Evolutionary conservation across 2,797 vertebrate genomes (phyloP).

Genomic region (Labeo calbasu): DNA sequence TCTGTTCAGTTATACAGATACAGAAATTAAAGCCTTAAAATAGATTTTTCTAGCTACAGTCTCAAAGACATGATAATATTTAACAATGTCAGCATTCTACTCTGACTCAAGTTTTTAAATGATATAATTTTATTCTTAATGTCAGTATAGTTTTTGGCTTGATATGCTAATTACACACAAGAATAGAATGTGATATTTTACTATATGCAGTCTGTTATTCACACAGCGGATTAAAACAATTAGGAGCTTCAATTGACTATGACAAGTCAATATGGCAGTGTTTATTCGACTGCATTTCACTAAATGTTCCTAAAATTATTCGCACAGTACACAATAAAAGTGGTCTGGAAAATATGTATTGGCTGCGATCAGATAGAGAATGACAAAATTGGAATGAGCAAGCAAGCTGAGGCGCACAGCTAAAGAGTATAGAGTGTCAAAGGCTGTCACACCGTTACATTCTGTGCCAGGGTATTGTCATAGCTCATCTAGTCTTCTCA

Average conservation of each 20-base stretch:
- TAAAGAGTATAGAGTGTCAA: conserved; percentile 48
- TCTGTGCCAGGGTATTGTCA: conserved; percentile 25
- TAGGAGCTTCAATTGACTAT: conserved; percentile 22
- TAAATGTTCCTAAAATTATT: background rate
- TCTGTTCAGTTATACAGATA: background rate
- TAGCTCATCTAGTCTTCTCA: conserved; percentile 44
- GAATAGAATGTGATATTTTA: background rate
- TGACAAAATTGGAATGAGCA: conserved; percentile 42
- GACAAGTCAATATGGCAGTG: conserved; percentile 33
- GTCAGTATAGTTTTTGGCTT: background rate
- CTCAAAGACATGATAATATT: background rate
- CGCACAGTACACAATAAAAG: conserved; percentile 9
- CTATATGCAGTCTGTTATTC: background rate
- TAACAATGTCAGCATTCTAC: background rate
- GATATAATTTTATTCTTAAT: background rate
- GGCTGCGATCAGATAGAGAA: conserved; percentile 31
- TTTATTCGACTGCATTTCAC: background rate
- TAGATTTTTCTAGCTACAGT: background rate
- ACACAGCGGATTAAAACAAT: conserved; percentile 32
- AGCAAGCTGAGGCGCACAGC: conserved; percentile 8
- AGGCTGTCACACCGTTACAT: conserved; percentile 47
- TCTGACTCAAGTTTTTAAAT: background rate
- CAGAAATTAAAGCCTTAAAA: background rate
- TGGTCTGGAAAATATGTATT: conserved; percentile 21
- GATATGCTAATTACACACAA: conserved; percentile 1